Conservation (phyloP, 1,140 invertebrate genomes). For the Zaprionus ornatus region DNA sequence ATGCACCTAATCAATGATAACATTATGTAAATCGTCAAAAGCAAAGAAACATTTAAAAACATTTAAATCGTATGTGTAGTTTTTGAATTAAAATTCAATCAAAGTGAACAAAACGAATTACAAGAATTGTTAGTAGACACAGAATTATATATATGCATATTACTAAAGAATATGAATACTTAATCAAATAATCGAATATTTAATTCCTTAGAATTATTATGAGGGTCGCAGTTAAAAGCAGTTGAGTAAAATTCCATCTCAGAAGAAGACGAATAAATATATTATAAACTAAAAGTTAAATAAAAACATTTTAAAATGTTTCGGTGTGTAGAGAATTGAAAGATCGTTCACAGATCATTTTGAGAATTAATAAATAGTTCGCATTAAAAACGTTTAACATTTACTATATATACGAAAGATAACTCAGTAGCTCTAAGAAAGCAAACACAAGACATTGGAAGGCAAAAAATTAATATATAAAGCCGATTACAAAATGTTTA, state of each 20-base stretch:
- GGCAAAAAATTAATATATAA: slow-evolving; percentile 3
- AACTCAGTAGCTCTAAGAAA: slow-evolving; percentile 14
- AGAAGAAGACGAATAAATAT: slow-evolving; percentile 14
- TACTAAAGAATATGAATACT: slow-evolving; percentile 16
- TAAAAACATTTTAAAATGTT: slow-evolving; percentile 31
- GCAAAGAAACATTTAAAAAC: slow-evolving; percentile 5
- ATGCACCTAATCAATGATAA: slow-evolving; percentile 19
- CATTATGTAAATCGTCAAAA: slow-evolving; percentile 35
- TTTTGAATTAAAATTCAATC: slow-evolving; percentile 28
- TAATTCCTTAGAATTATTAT: slow-evolving; percentile 31
- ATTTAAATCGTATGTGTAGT: slow-evolving; percentile 37
- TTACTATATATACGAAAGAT: slow-evolving; percentile 18
- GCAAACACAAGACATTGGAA: background rate
- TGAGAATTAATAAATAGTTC: slow-evolving; percentile 18
- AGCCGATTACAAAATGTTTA: slow-evolving; percentile 20
- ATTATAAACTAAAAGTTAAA: slow-evolving; percentile 31
- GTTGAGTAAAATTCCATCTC: slow-evolving; percentile 30
- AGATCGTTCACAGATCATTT: slow-evolving; percentile 10
- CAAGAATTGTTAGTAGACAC: slow-evolving; percentile 33
- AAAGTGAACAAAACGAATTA: slow-evolving; percentile 12
- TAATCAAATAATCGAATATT: slow-evolving; percentile 19
- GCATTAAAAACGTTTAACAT: slow-evolving; percentile 22
- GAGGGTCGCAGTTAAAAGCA: slow-evolving; percentile 46
- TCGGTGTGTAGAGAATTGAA: slow-evolving; percentile 32
- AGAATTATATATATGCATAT: slow-evolving; percentile 23